A percentile compares a stretch with the other conserved stretches of the same genome.
These are phyloP conservation scores for Eilema griseolum DNA, from an alignment of 2,888 invertebrate species.

Conservation along the genomic window DNA sequence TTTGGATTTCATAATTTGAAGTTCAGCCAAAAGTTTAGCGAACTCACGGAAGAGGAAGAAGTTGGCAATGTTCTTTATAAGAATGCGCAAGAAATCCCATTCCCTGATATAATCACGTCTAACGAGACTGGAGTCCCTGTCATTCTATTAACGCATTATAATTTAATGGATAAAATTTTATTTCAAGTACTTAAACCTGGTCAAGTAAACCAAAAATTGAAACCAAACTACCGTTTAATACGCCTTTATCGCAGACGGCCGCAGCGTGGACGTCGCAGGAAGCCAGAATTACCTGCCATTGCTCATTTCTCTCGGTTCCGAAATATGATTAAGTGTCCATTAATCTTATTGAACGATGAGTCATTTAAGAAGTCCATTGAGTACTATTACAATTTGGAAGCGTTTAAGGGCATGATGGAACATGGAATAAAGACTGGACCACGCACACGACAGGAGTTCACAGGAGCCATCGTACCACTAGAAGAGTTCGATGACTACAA, in stretches of 20 bases:
- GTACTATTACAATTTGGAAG: constrained; percentile 64
- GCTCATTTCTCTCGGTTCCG: constrained; percentile 62
- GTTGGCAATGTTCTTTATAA: constrained; percentile 54
- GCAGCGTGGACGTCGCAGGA: not conserved
- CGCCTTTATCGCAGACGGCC: not conserved
- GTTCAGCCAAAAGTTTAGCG: constrained; percentile 48
- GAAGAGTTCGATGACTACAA: constrained; percentile 65
- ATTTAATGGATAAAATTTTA: constrained; percentile 59
- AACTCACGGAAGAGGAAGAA: constrained; percentile 47
- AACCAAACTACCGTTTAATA: not conserved
- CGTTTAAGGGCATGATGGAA: constrained; percentile 58
- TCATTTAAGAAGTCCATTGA: constrained; percentile 61
- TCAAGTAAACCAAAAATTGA: not conserved
- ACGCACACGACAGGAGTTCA: constrained; percentile 57
- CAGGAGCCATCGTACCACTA: constrained; percentile 61
- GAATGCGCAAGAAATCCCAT: constrained; percentile 60
- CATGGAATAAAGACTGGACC: constrained; percentile 56
- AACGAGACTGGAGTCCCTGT: constrained; percentile 66
- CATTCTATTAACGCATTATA: constrained; percentile 52
- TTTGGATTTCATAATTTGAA: constrained; percentile 58
- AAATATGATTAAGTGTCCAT: constrained; percentile 58
- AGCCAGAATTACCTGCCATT: constrained; percentile 7
- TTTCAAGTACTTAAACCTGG: constrained; percentile 41
- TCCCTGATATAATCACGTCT: constrained; percentile 63
- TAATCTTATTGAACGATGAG: constrained; percentile 57